Percentiles rank a stretch among this genome's conserved stretches.
Conservation (phyloP, 2,797 vertebrate genomes). For the Myotis daubentonii region DNA sequence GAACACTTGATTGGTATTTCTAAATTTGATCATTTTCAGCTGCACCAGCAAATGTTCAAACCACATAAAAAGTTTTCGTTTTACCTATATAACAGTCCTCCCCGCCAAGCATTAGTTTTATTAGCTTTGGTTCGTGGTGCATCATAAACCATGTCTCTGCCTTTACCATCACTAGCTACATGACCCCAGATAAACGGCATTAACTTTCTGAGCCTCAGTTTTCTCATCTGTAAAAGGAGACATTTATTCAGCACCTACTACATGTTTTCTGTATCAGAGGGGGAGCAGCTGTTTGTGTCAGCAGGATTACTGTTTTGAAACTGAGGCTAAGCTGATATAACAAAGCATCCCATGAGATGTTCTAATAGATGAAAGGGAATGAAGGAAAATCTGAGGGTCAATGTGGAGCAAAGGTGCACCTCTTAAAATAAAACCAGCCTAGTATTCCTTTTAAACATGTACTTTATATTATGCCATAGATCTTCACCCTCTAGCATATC, state of each 20-base stretch:
- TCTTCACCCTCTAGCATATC: not conserved
- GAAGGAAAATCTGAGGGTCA: not conserved
- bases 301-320: constrained; percentile 8
- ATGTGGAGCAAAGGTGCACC: not conserved
- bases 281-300: not conserved
- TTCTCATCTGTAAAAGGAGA: constrained; percentile 24
- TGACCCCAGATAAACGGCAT: not conserved
- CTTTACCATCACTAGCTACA: not conserved
- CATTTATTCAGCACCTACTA: not conserved
- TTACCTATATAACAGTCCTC: constrained; percentile 36
- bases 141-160: not conserved
- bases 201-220: not conserved
- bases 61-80: constrained; percentile 36
- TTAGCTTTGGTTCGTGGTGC: not conserved
- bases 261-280: not conserved
- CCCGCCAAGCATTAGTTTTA: not conserved
- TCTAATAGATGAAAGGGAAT: not conserved
- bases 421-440: constrained; percentile 18
- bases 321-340: not conserved
- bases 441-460: not conserved
- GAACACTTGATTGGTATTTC: constrained; percentile 62
- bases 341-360: not conserved
- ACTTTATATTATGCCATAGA: not conserved
- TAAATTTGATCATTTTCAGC: constrained; percentile 68
- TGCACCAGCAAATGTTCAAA: constrained; percentile 61